Percentiles rank a stretch among this genome's conserved stretches.
These are phyloP conservation scores for Xerus inauris DNA, from an alignment of 2,113 vertebrate species.

Conservation along the genomic window DNA sequence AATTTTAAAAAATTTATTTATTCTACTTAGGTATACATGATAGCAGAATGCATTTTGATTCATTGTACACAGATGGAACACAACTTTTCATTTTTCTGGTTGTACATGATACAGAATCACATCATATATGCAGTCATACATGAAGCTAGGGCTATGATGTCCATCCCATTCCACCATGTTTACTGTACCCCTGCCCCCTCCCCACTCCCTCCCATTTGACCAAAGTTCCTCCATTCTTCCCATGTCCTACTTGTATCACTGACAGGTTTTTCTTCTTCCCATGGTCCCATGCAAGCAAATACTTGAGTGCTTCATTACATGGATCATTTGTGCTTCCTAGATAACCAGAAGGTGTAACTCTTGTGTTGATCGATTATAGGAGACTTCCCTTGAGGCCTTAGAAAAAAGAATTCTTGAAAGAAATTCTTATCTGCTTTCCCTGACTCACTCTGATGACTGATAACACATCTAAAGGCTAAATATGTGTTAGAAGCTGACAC, in stretches of 20 bases:
- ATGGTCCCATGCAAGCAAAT: background rate
- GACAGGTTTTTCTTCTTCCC: background rate
- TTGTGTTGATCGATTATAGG: conserved; percentile 63
- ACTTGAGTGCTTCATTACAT: conserved; percentile 53
- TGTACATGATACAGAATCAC: no score
- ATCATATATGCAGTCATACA: no score
- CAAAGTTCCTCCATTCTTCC: no score
- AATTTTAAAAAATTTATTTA: no score
- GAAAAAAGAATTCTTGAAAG: conserved; percentile 74
- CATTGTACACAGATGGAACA: no score
- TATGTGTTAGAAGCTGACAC: conserved; percentile 55
- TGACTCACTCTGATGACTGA: conserved; percentile 76
- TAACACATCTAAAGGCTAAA: conserved; percentile 77
- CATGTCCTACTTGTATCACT: background rate
- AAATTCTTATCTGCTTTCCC: conserved; percentile 69
- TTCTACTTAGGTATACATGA: no score
- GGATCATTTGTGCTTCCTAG: conserved; percentile 65
- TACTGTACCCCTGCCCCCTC: no score
- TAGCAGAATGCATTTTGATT: no score
- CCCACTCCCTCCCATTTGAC: no score
- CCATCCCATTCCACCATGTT: no score
- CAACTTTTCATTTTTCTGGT: no score
- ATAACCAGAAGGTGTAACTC: conserved; percentile 54
- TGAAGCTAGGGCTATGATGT: no score
- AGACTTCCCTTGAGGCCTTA: conserved; percentile 65